Base-by-base conservation (phyloP, 2,888 invertebrate genomes). In the Tipula unca region DNA sequence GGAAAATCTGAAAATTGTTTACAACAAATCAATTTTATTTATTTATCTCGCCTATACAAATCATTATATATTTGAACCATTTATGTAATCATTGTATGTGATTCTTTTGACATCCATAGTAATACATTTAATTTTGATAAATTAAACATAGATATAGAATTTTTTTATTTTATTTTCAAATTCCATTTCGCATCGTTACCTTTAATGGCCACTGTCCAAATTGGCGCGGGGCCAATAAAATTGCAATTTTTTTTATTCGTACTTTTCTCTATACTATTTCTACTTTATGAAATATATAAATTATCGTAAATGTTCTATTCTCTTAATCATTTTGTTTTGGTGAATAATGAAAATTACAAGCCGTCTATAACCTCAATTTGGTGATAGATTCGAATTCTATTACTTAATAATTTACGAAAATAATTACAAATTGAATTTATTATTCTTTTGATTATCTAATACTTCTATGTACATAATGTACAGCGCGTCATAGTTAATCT, bases 121-220 rank as follows among this genome's bases (percentile, higher is more conserved):
- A 69, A 25, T 69, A 25, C 25, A n/a, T 69, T 69, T 25, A 1
- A 17, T 54, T 54, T 54, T 69, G 25, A 69, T 69, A 69, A 69
- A 69, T 69, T 69, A 20, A 8, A 69, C 25, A 69, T 25, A 25
- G 69, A 54, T 25, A 69, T 25, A 69, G 69, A 69, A 25, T 69
- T 69, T 20, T 69, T 69, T 3, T 82, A n/a, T n/a, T 29, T 69
- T 69, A 29, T 82, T 32, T 25, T 29, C 29, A 13, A 83, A 83
- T 83, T 83, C 83, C 83, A 83, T 83, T 83, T 83, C 83, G 83
- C 83, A 83, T 83, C 83, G 83, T 32, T 83, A 83, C 83, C 83
- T 83, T 83, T 83, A 83, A 83, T 83, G 83, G 83, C 83, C 83
- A 83, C 83, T 35, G 83, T 83, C 83, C 83, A 83, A 83, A 83